phyloP scores from a whole-genome alignment of 2,797 vertebrate genomes.

The Tarsius wallacei region DNA sequence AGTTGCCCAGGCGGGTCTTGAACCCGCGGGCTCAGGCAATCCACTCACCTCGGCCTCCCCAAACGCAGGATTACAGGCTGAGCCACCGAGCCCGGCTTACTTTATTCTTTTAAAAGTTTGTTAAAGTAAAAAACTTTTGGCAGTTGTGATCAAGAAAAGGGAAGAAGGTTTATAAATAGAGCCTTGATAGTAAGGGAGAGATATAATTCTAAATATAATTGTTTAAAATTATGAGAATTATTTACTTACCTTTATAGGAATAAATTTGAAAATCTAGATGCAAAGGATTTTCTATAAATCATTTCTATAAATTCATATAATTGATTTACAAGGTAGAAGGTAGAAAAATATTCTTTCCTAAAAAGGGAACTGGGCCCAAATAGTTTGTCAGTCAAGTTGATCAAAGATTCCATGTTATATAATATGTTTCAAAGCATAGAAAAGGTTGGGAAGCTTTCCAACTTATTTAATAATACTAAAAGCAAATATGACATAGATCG shows the following conservation, averaged over 20 bases:
- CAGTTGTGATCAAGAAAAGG: neutral
- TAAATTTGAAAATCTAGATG: neutral
- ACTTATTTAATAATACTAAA: neutral
- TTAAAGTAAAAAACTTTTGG: neutral
- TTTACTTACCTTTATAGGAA: neutral
- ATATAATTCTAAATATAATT: neutral
- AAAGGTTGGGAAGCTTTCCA: neutral
- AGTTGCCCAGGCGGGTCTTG: no score
- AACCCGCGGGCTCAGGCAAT: no score
- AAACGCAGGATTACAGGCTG: no score
- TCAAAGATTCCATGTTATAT: neutral
- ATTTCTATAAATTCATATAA: neutral
- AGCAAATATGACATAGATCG: neutral
- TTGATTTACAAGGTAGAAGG: neutral
- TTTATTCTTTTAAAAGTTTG: neutral
- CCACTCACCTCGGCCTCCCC: no score
- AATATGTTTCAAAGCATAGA: neutral
- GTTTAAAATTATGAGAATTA: neutral
- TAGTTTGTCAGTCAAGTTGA: neutral
- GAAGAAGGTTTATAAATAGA: neutral
- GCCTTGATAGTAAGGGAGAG: neutral
- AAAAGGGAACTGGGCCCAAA: neutral
- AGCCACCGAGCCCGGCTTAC: no score
- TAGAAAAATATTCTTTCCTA: constrained; percentile 8
- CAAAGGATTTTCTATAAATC: neutral